A percentile compares a stretch with the other conserved stretches of the same genome.
Evolutionary conservation across 2,113 vertebrate genomes (phyloP).

Genomic region (Oncorhynchus gorbuscha): DNA sequence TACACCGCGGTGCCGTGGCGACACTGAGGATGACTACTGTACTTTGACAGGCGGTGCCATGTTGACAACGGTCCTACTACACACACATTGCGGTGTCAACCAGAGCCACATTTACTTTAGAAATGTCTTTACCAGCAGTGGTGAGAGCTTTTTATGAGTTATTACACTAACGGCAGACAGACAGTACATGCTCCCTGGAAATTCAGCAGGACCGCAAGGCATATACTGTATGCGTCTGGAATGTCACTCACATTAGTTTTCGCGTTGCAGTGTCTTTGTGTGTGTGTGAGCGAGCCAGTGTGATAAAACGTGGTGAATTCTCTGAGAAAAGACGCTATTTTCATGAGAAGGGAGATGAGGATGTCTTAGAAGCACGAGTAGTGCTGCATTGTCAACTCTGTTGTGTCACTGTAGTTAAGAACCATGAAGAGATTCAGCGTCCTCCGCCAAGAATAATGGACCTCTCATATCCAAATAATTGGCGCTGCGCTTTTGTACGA

Average conservation of each 20-base stretch:
- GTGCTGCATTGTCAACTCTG: slow-evolving; percentile 31
- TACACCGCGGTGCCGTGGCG: slow-evolving; percentile 40
- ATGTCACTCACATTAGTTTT: slow-evolving; percentile 38
- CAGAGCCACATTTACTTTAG: slow-evolving; percentile 50
- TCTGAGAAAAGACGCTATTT: slow-evolving; percentile 44
- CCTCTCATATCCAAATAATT: slow-evolving; percentile 57
- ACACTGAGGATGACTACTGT: slow-evolving; percentile 33
- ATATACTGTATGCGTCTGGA: slow-evolving; percentile 35
- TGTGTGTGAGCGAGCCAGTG: slow-evolving; percentile 2
- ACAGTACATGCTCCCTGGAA: slow-evolving; percentile 30
- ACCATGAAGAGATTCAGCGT: slow-evolving; percentile 23
- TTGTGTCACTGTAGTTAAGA: slow-evolving; percentile 22
- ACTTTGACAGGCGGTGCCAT: slow-evolving; percentile 35
- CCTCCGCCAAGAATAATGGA: slow-evolving; percentile 41
- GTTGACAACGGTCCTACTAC: slow-evolving; percentile 30
- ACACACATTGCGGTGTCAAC: slow-evolving; percentile 49
- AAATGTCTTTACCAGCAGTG: slow-evolving; percentile 51
- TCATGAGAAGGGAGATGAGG: slow-evolving; percentile 33
- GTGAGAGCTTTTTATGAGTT: slow-evolving; percentile 9
- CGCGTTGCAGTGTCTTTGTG: slow-evolving; percentile 32
- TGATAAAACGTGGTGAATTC: slow-evolving; percentile 49
- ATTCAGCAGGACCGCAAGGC: slow-evolving; percentile 50
- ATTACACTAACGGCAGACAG: slow-evolving; percentile 30
- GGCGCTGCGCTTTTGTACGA: slow-evolving; percentile 25
- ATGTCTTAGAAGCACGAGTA: slow-evolving; percentile 51